Conservation (phyloP, 2,797 vertebrate species). For the Holocentrus rufus region DNA sequence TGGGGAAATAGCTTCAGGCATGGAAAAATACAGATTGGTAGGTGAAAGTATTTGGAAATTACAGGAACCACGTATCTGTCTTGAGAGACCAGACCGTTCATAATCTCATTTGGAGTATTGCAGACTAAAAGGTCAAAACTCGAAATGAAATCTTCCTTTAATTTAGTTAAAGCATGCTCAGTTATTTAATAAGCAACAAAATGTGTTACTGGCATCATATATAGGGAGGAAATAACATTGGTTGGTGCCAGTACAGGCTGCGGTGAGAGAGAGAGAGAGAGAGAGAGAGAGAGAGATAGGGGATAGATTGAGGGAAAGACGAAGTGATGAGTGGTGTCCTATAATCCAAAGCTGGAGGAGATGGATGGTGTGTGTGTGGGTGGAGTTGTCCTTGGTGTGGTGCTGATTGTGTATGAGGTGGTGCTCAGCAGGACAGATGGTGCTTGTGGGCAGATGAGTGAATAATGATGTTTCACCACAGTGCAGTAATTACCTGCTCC, state of each 20-base stretch:
- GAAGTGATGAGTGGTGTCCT: constrained; percentile 68
- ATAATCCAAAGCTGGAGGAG: constrained; percentile 68
- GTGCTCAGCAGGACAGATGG: constrained; percentile 81
- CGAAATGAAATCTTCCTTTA: constrained; percentile 47
- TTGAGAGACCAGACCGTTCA: constrained; percentile 2
- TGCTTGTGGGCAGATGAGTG: constrained; percentile 81
- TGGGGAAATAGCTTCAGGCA: too few relatives aligned
- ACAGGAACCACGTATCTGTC: too few relatives aligned
- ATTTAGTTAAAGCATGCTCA: constrained; percentile 43
- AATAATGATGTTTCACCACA: constrained; percentile 81
- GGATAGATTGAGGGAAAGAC: constrained; percentile 63
- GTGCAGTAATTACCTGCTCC: constrained; percentile 78
- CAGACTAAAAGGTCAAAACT: constrained; percentile 44
- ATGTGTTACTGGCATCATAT: constrained; percentile 31
- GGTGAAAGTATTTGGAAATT: too few relatives aligned
- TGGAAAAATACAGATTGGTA: too few relatives aligned
- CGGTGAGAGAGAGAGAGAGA: not conserved
- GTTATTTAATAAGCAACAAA: constrained; percentile 63
- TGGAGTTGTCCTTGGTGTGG: constrained; percentile 79
- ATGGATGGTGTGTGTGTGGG: constrained; percentile 68
- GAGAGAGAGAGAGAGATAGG: constrained; percentile 31
- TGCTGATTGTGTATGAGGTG: constrained; percentile 77
- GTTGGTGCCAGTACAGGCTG: not conserved
- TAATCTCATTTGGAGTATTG: constrained; percentile 47
- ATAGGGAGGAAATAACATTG: constrained; percentile 24